Percentiles rank a stretch among this genome's conserved stretches.
phyloP scores from a whole-genome alignment of 1,140 invertebrate species.

The Diprion similis region DNA sequence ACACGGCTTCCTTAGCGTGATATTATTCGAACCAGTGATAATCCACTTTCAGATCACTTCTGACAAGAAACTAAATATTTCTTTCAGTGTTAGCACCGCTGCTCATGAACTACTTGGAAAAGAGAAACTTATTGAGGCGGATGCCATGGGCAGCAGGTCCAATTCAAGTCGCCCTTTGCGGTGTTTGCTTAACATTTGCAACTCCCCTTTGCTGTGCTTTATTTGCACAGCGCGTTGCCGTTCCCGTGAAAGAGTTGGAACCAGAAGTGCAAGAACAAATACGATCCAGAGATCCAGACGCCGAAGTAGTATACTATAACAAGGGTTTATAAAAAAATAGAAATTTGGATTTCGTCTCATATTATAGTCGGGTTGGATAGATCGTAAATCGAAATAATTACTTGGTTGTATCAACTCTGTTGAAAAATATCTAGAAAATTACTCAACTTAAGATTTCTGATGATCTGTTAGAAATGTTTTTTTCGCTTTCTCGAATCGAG shows the following conservation, averaged over 20 bases:
- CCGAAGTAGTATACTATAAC: constrained; percentile 67
- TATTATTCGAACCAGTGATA: background rate
- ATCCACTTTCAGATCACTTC: too few species aligned
- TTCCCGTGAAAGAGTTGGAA: constrained; percentile 67
- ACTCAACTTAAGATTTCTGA: too few species aligned
- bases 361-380: too few species aligned
- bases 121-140: constrained; percentile 60
- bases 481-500: too few species aligned
- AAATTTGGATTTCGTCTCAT: too few species aligned
- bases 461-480: too few species aligned
- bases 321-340: constrained; percentile 63
- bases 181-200: constrained; percentile 80
- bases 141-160: constrained; percentile 67
- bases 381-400: background rate
- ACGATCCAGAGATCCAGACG: constrained; percentile 51
- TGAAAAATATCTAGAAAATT: constrained; percentile 14
- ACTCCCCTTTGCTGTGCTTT: constrained; percentile 84
- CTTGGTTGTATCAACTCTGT: constrained; percentile 13
- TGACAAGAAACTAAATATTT: background rate
- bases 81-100: constrained; percentile 71
- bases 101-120: constrained; percentile 73
- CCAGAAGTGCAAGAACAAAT: constrained; percentile 62
- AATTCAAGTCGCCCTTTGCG: constrained; percentile 73
- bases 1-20: background rate
- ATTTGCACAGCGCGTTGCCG: constrained; percentile 76